Conservation (phyloP, 2,888 invertebrate genomes). For the Miltochrista miniata region DNA sequence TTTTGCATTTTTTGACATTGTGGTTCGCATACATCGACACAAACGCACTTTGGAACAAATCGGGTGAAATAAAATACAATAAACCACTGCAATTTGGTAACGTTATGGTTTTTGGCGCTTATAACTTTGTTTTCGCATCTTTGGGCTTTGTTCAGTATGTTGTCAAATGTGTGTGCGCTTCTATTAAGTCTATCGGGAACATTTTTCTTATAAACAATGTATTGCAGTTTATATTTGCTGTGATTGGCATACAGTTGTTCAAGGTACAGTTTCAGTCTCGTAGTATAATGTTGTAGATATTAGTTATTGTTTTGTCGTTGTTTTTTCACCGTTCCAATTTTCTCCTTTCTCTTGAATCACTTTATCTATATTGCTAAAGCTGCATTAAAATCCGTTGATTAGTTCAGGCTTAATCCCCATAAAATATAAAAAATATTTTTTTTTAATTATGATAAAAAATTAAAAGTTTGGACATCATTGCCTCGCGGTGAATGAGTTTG, state of each 20-base stretch:
- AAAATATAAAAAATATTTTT: too few species aligned
- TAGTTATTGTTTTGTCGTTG: background rate
- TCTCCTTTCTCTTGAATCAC: background rate
- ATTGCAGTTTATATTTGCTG: constrained; percentile 99
- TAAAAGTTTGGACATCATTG: too few species aligned
- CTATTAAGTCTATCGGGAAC: constrained; percentile 99
- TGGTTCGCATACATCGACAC: constrained; percentile 51
- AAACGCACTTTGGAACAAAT: constrained; percentile 60
- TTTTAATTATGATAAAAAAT: too few species aligned
- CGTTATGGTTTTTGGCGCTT: constrained; percentile 48
- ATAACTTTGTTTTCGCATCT: constrained; percentile 27
- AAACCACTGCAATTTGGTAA: constrained; percentile 56
- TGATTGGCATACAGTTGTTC: constrained; percentile 99
- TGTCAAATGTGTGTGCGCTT: constrained; percentile 99
- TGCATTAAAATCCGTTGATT: too few species aligned
- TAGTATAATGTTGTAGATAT: constrained; percentile 3
- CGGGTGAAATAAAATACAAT: constrained; percentile 42
- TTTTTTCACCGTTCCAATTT: background rate
- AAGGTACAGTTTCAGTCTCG: constrained; percentile 86
- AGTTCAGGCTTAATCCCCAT: too few species aligned
- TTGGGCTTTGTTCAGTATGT: constrained; percentile 90
- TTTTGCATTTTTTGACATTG: constrained; percentile 58
- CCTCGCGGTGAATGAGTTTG: too few species aligned
- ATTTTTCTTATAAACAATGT: constrained; percentile 99
- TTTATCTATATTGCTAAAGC: too few species aligned